Percentiles rank a stretch among this genome's conserved stretches.
phyloP scores from a whole-genome alignment of 2,113 vertebrate species.

The Eptesicus fuscus region DNA sequence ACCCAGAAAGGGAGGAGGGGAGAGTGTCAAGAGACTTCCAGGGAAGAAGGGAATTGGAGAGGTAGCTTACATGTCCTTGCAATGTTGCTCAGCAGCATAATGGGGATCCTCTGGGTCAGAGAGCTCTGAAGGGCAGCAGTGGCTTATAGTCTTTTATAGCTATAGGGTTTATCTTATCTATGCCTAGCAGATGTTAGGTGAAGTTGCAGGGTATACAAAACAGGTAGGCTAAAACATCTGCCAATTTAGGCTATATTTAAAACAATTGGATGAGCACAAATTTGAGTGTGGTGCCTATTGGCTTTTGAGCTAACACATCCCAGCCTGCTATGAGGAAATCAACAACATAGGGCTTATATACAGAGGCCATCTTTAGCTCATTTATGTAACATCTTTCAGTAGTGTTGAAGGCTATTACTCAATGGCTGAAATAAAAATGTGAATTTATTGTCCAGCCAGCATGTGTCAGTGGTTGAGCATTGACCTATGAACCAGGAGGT shows the following conservation, averaged over 20 bases:
- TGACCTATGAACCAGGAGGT: no score
- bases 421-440: not conserved
- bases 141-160: not conserved
- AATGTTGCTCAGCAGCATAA: not conserved
- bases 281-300: not conserved
- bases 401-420: conserved; percentile 14
- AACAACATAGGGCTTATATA: not conserved
- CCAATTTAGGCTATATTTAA: not conserved
- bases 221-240: not conserved
- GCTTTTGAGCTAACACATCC: not conserved
- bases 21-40: not conserved
- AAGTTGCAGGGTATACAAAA: not conserved
- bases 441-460: no score
- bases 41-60: not conserved
- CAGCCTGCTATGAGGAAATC: not conserved
- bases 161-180: not conserved
- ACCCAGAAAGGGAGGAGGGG: not conserved
- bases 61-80: not conserved
- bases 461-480: no score
- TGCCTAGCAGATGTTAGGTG: not conserved
- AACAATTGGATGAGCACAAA: not conserved
- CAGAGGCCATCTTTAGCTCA: not conserved
- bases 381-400: not conserved
- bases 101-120: not conserved
- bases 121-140: not conserved